phyloP scores from a whole-genome alignment of 2,113 vertebrate species.

The Aegypius monachus region DNA sequence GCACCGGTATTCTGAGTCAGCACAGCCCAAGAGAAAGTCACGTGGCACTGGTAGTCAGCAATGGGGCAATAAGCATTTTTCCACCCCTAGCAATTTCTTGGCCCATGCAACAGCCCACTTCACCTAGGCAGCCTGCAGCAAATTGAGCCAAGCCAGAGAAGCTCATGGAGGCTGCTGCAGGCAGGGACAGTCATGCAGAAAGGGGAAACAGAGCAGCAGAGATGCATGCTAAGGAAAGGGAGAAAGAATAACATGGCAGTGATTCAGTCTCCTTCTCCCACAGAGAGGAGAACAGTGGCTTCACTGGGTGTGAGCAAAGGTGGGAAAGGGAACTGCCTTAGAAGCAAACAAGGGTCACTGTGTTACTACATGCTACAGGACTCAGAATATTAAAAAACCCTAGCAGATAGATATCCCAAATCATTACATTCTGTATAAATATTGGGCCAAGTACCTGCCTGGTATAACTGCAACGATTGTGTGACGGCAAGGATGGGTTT shows the following conservation, averaged over 20 bases:
- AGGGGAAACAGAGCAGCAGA: neutral
- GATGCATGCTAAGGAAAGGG: too few relatives aligned
- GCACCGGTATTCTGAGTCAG: rapidly evolving
- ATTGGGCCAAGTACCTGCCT: neutral
- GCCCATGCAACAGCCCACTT: neutral
- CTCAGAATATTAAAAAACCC: neutral
- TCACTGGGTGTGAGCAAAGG: neutral
- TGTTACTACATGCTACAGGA: neutral
- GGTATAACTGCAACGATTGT: neutral
- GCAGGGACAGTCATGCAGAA: neutral
- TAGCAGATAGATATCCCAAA: neutral
- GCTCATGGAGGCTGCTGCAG: neutral
- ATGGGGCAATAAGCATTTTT: neutral
- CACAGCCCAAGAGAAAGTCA: too few relatives aligned
- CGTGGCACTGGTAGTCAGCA: neutral
- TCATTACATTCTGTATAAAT: neutral
- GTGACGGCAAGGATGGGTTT: neutral
- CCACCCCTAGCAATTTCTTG: neutral
- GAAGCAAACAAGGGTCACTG: neutral
- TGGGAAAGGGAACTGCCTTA: neutral
- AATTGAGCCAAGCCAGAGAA: neutral
- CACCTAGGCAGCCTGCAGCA: neutral
- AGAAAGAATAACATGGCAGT: too few relatives aligned
- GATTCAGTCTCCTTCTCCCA: neutral
- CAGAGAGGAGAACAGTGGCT: neutral